Evolutionary conservation across 2,113 vertebrate species (phyloP).

Genomic region (Nothoprocta perdicaria): DNA sequence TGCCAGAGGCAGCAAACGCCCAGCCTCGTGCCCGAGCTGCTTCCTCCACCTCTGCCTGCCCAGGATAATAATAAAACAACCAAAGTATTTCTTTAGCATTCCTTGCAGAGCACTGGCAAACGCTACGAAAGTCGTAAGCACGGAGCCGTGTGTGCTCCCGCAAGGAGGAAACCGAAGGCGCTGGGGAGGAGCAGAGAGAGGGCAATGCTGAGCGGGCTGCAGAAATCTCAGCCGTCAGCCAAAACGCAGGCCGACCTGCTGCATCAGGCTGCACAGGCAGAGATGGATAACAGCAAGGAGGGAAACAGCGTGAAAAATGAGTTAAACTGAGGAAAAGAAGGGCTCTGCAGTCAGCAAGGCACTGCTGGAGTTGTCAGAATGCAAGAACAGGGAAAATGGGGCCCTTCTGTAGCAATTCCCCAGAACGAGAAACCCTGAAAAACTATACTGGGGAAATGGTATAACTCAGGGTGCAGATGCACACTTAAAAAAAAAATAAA

Average conservation of each 20-base stretch:
- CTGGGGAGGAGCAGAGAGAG: not conserved
- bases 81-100: not conserved
- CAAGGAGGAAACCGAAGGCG: not conserved
- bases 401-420: fast-evolving
- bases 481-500: fast-evolving
- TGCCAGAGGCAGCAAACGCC: not conserved
- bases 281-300: fast-evolving
- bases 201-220: not conserved
- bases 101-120: not conserved
- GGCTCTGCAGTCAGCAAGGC: not conserved
- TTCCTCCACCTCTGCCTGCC: not conserved
- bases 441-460: fast-evolving
- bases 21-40: not conserved
- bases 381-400: fast-evolving
- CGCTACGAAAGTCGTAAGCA: fast-evolving
- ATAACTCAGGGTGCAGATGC: fast-evolving
- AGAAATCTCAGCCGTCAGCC: not conserved
- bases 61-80: fast-evolving
- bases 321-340: not conserved
- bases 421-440: not conserved
- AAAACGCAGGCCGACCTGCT: not conserved
- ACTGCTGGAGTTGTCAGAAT: fast-evolving
- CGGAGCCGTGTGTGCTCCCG: not conserved
- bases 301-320: not conserved
- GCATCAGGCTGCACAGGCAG: not conserved